Evolutionary conservation across 2,797 vertebrate species (phyloP).

Genomic region (Phataginus tetradactyla): DNA sequence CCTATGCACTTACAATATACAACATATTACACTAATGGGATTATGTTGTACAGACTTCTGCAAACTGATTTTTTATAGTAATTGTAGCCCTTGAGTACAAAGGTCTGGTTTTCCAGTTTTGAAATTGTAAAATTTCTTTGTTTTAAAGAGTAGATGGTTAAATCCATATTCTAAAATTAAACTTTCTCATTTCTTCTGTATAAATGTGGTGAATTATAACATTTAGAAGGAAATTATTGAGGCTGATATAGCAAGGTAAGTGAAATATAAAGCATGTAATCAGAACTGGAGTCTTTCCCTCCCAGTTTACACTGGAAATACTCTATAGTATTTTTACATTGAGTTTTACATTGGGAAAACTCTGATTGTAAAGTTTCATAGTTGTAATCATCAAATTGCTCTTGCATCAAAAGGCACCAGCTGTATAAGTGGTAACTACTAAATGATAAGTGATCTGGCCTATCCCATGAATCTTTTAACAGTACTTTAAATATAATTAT

Average conservation of each 20-base stretch:
- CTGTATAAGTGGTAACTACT: not conserved
- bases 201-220: conserved; percentile 30
- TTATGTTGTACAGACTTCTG: not conserved
- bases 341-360: not conserved
- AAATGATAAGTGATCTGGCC: not conserved
- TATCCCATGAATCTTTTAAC: not conserved
- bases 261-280: not conserved
- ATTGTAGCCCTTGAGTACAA: not conserved
- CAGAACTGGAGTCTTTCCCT: not conserved
- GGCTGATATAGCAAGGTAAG: not conserved
- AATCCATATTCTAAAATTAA: not conserved
- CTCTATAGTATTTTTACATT: not conserved
- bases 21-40: not conserved
- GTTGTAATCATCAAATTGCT: not conserved
- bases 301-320: not conserved
- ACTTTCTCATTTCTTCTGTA: not conserved
- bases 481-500: conserved; percentile 26
- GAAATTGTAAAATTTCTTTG: not conserved
- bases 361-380: not conserved
- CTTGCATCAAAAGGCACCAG: not conserved
- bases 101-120: not conserved
- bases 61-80: not conserved
- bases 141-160: not conserved
- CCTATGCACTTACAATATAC: not conserved
- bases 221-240: not conserved